Evolutionary conservation across 2,113 vertebrate genomes (phyloP).

Genomic region (Gobius niger): DNA sequence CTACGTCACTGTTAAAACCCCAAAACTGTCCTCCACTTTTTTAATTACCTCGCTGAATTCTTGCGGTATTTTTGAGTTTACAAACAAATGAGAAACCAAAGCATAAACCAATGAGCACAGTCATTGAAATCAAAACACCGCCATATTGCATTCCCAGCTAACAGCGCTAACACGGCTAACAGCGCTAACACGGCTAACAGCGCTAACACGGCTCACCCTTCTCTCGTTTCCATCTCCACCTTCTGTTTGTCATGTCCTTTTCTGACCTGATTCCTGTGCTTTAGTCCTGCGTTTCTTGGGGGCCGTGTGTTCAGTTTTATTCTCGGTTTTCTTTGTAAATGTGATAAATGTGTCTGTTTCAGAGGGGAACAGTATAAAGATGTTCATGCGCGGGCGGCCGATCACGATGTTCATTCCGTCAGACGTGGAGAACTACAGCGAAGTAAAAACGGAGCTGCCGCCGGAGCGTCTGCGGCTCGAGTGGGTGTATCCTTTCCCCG

Average conservation of each 20-base stretch:
- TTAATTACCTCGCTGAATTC: too few species aligned
- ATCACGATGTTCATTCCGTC: constrained; percentile 99
- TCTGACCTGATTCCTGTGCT: neutral
- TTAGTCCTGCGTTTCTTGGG: neutral
- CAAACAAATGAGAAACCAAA: too few species aligned
- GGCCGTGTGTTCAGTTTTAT: neutral
- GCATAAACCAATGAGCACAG: too few species aligned
- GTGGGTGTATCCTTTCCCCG: constrained; percentile 94
- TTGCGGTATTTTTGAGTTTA: too few species aligned
- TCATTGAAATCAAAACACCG: too few species aligned
- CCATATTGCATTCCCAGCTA: too few species aligned
- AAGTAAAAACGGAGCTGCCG: constrained; percentile 90
- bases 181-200: too few species aligned
- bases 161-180: too few species aligned
- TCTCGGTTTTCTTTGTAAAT: constrained; percentile 35
- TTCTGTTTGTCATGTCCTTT: neutral
- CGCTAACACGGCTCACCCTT: too few species aligned
- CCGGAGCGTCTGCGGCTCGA: constrained; percentile 94
- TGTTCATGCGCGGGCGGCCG: constrained; percentile 97
- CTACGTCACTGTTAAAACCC: too few species aligned
- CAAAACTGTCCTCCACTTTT: too few species aligned
- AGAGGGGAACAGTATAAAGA: constrained; percentile 97
- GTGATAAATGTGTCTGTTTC: constrained; percentile 13
- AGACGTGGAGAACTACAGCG: constrained; percentile 90
- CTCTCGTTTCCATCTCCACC: too few species aligned